phyloP scores from a whole-genome alignment of 2,888 invertebrate genomes.

The Geophilus truncorum region DNA sequence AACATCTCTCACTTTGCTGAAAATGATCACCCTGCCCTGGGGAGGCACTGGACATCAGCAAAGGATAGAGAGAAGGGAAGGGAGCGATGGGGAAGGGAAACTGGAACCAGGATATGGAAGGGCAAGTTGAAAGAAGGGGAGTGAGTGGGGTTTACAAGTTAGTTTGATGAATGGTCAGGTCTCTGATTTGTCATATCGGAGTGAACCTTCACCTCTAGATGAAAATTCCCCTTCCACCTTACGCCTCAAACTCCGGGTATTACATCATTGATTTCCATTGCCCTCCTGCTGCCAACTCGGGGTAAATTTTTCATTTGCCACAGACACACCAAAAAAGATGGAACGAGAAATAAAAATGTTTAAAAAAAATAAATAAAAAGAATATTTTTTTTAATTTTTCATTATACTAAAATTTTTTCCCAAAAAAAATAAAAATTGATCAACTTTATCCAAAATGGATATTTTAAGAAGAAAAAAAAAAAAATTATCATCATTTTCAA shows the following conservation, averaged over 20 bases:
- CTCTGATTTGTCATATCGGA: slow-evolving; percentile 27
- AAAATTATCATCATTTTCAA: too few relatives aligned
- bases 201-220: slow-evolving; percentile 27
- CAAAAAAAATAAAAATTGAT: too few relatives aligned
- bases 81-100: not conserved
- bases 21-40: slow-evolving; percentile 23
- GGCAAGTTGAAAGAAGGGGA: not conserved
- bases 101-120: not conserved
- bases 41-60: slow-evolving; percentile 16
- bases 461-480: too few relatives aligned
- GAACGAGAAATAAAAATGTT: not conserved
- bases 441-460: too few relatives aligned
- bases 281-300: slow-evolving; percentile 22
- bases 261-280: slow-evolving; percentile 27
- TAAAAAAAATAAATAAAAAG: not conserved
- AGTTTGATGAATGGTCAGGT: slow-evolving; percentile 14
- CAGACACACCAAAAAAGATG: not conserved
- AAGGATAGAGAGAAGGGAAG: not conserved
- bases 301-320: slow-evolving; percentile 19
- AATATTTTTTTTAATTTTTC: not conserved
- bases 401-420: too few relatives aligned
- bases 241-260: slow-evolving; percentile 24
- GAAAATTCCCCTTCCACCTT: slow-evolving; percentile 27
- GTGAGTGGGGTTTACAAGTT: slow-evolving; percentile 5
- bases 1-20: slow-evolving; percentile 27